These are phyloP conservation scores for Amiota communis DNA, from an alignment of 2,888 invertebrate species.

Conservation along the genomic window DNA sequence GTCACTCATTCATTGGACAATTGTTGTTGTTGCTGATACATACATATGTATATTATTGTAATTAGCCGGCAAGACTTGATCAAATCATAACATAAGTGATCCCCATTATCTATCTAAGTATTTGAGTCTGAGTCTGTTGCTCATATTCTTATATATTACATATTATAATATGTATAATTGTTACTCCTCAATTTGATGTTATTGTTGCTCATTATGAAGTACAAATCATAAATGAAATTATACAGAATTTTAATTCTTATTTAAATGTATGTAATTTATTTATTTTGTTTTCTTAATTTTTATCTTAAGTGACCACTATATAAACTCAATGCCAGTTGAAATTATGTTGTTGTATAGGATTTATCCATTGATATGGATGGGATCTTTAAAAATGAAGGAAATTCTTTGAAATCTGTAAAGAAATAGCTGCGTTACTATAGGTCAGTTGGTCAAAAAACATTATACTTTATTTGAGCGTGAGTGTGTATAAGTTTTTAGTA, in stretches of 20 bases:
- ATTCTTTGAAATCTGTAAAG: neutral
- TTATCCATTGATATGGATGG: too few species aligned
- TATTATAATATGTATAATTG: neutral
- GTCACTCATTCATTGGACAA: too few species aligned
- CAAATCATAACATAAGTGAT: conserved; percentile 13
- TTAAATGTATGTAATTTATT: too few species aligned
- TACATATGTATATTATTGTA: conserved; percentile 5
- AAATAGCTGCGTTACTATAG: neutral
- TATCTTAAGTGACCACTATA: too few species aligned
- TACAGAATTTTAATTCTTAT: too few species aligned
- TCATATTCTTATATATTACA: neutral
- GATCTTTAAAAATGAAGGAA: neutral
- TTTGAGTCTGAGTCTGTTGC: too few species aligned
- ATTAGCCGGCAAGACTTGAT: conserved; percentile 19
- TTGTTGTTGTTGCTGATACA: neutral
- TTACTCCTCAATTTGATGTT: conserved; percentile 12
- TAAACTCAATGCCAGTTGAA: too few species aligned
- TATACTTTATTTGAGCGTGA: neutral
- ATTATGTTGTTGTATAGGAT: too few species aligned
- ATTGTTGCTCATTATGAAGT: neutral
- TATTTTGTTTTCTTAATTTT: too few species aligned
- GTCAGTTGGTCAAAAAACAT: neutral
- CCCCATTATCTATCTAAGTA: neutral
- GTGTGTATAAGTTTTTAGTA: neutral
- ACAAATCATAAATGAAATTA: neutral